phyloP scores from a whole-genome alignment of 2,113 vertebrate species.

The Todiramphus chloris region DNA sequence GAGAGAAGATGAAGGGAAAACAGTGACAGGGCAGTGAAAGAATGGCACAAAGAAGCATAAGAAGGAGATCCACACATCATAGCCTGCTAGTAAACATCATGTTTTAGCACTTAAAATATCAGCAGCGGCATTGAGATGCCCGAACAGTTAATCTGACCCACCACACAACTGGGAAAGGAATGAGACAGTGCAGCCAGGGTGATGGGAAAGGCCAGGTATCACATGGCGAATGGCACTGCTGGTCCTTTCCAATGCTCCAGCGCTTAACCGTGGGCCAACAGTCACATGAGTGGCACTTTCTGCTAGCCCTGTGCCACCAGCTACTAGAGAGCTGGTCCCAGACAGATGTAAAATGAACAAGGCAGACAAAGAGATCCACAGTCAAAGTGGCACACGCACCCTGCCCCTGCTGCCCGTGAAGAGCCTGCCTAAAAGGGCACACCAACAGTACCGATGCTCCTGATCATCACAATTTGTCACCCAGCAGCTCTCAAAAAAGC shows the following conservation, averaged over 20 bases:
- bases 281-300: background rate
- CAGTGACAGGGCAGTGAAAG: background rate
- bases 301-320: background rate
- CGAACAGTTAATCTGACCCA: no score
- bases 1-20: background rate
- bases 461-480: background rate
- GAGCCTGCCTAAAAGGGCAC: background rate
- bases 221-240: accelerated
- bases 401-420: background rate
- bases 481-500: background rate
- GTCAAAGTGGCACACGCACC: background rate
- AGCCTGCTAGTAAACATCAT: background rate
- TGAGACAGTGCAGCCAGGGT: accelerated
- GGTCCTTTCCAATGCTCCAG: background rate
- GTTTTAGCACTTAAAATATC: background rate
- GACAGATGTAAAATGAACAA: background rate
- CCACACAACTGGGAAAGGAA: no score
- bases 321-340: background rate
- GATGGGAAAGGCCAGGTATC: background rate
- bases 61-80: background rate
- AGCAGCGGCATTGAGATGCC: no score
- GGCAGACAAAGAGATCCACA: background rate
- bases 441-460: background rate
- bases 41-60: background rate
- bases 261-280: accelerated